Evolutionary conservation across 1,140 invertebrate species (phyloP).

Genomic region (Pissodes strobi): DNA sequence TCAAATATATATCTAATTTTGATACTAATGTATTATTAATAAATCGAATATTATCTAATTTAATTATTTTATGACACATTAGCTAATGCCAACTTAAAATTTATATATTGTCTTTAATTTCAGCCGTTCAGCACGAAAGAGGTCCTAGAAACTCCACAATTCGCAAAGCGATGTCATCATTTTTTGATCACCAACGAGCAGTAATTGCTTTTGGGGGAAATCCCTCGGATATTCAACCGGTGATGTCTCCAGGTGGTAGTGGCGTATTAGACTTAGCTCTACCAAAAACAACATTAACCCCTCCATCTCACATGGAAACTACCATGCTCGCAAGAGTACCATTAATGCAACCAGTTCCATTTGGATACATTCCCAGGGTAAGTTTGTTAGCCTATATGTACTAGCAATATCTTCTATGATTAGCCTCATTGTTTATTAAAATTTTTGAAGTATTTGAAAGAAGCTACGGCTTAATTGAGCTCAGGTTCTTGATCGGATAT

Average conservation of each 20-base stretch:
- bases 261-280: neutral
- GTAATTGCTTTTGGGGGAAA: slow-evolving; percentile 36
- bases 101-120: slow-evolving; percentile 43
- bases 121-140: slow-evolving; percentile 97
- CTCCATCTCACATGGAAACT: neutral
- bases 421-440: no score
- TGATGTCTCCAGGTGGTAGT: slow-evolving; percentile 57
- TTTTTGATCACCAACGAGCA: slow-evolving; percentile 64
- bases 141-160: slow-evolving; percentile 94
- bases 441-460: no score
- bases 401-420: no score
- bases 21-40: no score
- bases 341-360: neutral
- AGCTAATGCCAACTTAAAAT: no score
- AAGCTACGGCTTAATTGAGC: no score
- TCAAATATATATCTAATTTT: no score
- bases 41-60: no score
- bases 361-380: slow-evolving; percentile 9
- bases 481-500: no score
- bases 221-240: slow-evolving; percentile 59
- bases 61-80: no score
- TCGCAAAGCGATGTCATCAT: slow-evolving; percentile 71
- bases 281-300: neutral
- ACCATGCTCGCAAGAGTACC: neutral
- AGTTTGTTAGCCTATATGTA: neutral